Conservation (phyloP, 2,888 invertebrate genomes). For the Nomada fabriciana region DNA sequence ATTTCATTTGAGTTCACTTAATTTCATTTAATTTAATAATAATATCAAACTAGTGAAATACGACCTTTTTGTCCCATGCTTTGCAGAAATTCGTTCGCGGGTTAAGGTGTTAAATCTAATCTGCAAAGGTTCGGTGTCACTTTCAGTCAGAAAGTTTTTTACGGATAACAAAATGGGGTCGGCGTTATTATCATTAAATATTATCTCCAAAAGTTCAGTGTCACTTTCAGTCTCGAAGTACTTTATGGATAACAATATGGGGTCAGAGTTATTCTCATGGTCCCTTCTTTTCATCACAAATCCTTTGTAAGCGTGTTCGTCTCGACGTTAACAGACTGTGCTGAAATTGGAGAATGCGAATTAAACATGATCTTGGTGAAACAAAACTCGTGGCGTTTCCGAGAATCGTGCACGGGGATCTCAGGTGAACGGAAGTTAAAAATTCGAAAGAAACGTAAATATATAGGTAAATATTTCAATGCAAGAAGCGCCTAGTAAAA, state of each 20-base stretch:
- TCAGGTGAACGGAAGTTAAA: slow-evolving; percentile 63
- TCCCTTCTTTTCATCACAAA: neutral
- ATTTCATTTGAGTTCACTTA: neutral
- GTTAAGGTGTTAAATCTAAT: too few relatives aligned
- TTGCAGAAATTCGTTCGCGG: too few relatives aligned
- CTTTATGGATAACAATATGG: neutral
- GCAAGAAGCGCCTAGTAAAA: too few relatives aligned
- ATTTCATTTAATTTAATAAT: neutral
- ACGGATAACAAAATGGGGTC: too few relatives aligned
- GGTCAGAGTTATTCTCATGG: neutral
- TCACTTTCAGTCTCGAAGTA: neutral
- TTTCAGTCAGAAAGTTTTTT: too few relatives aligned
- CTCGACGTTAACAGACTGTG: slow-evolving; percentile 28
- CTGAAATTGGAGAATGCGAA: slow-evolving; percentile 27
- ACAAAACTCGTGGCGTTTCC: slow-evolving; percentile 18
- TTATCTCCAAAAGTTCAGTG: neutral
- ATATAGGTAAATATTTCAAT: too few relatives aligned
- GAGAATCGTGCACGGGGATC: slow-evolving; percentile 61
- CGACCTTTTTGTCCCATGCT: too few relatives aligned
- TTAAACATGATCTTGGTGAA: slow-evolving; percentile 38
- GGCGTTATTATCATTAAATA: neutral
- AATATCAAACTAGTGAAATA: neutral
- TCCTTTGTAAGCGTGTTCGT: slow-evolving; percentile 28
- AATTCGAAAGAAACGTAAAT: slow-evolving; percentile 30
- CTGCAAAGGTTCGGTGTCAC: too few relatives aligned